A percentile compares a stretch with the other conserved stretches of the same genome.
phyloP scores from a whole-genome alignment of 2,888 invertebrate genomes.

The Nomada fabriciana region DNA sequence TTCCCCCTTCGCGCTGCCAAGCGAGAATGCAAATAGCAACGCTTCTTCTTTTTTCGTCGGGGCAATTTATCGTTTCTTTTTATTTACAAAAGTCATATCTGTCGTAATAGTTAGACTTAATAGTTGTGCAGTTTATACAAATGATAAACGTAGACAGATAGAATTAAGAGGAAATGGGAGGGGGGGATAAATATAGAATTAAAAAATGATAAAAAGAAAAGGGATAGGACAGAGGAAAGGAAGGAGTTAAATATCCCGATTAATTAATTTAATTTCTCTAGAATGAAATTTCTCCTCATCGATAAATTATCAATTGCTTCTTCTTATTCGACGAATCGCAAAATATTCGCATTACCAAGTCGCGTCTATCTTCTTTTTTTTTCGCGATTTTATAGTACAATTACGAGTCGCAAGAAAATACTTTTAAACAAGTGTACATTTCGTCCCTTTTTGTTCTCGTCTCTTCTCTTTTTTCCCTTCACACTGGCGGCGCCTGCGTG shows the following conservation, averaged over 20 bases:
- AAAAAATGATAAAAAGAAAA: not conserved
- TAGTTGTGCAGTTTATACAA: slow-evolving; percentile 60
- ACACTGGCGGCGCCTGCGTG: slow-evolving; percentile 88
- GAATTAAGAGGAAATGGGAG: not conserved
- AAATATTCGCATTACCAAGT: slow-evolving; percentile 26
- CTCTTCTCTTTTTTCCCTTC: not conserved
- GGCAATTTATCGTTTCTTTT: slow-evolving; percentile 52
- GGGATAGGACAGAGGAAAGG: not conserved
- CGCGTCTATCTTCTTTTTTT: slow-evolving; percentile 2
- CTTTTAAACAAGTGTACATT: not conserved
- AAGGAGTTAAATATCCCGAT: not conserved
- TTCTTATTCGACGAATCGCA: not conserved
- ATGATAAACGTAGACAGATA: slow-evolving; percentile 23
- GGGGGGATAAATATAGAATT: not conserved
- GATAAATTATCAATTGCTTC: not conserved
- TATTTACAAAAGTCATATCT: slow-evolving; percentile 65
- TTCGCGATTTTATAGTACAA: slow-evolving; percentile 39
- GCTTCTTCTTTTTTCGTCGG: not conserved
- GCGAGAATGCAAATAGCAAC: slow-evolving; percentile 8
- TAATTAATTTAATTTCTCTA: slow-evolving; percentile 17
- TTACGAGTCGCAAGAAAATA: slow-evolving; percentile 20
- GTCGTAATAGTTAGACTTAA: slow-evolving; percentile 44
- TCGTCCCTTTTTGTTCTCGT: slow-evolving; percentile 6
- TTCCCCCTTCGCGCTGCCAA: not conserved
- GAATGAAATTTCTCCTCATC: slow-evolving; percentile 10